phyloP scores from a whole-genome alignment of 53 echinoderm and acorn worm species.

The Pentamera pediparva region DNA sequence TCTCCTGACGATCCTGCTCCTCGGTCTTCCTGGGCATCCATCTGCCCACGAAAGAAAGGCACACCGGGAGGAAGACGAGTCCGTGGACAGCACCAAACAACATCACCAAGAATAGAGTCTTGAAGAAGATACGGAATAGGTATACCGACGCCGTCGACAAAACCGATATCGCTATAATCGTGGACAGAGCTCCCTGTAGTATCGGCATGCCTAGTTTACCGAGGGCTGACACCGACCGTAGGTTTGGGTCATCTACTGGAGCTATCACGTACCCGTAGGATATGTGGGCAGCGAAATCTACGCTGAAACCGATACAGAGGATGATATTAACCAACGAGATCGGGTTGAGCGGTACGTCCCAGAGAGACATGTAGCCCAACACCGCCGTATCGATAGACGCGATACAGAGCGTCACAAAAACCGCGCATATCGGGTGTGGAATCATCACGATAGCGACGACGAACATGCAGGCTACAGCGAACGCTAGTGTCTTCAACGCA shows the following conservation, averaged over 20 bases:
- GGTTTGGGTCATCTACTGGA: constrained; percentile 46
- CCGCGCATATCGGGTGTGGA: too few species aligned
- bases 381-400: too few species aligned
- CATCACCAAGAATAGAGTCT: constrained; percentile 80
- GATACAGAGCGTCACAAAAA: too few species aligned
- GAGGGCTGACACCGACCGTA: constrained; percentile 63
- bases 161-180: constrained; percentile 73
- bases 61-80: constrained; percentile 61
- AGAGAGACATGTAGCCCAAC: too few species aligned
- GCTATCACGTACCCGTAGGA: constrained; percentile 77
- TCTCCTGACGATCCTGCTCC: too few species aligned
- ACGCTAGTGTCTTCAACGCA: constrained; percentile 68
- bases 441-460: too few species aligned
- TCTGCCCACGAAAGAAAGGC: constrained; percentile 64
- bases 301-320: too few species aligned
- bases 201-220: constrained; percentile 78
- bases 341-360: too few species aligned
- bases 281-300: too few species aligned
- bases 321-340: too few species aligned
- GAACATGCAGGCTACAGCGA: constrained; percentile 55
- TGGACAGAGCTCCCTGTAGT: constrained; percentile 72
- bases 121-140: constrained; percentile 85
- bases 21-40: constrained; percentile 51
- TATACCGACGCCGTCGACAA: constrained; percentile 68
- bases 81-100: constrained; percentile 72